Evolutionary conservation across 1,140 invertebrate genomes (phyloP).

Genomic region (Stratiolaelaps scimitus): DNA sequence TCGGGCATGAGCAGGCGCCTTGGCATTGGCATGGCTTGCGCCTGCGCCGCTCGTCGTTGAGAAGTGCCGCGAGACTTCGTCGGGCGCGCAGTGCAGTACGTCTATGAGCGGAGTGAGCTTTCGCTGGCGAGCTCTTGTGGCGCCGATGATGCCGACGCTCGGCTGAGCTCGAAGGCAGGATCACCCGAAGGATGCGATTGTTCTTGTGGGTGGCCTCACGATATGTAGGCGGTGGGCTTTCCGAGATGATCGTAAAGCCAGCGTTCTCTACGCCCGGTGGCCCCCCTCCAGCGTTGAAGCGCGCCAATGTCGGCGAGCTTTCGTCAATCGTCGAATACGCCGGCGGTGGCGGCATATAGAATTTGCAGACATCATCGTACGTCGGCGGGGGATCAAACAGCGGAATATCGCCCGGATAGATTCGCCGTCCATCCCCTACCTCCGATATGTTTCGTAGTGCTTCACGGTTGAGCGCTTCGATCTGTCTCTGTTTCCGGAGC

Average conservation of each 20-base stretch:
- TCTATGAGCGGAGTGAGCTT: constrained; percentile 8
- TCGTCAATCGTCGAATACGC: constrained; percentile 32
- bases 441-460: constrained; percentile 33
- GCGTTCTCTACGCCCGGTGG: constrained; percentile 20
- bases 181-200: constrained; percentile 5
- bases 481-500: constrained; percentile 31
- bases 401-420: constrained; percentile 27
- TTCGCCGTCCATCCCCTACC: constrained; percentile 26
- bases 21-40: constrained; percentile 31
- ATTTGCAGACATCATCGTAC: constrained; percentile 35
- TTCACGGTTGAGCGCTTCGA: constrained; percentile 31
- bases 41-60: constrained; percentile 29
- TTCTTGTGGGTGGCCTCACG: constrained; percentile 27
- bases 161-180: constrained; percentile 20
- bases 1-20: constrained; percentile 33
- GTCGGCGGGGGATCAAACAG: constrained; percentile 34
- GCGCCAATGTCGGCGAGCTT: constrained; percentile 6
- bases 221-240: constrained; percentile 31
- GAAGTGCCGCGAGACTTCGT: constrained; percentile 24
- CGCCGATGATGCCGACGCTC: constrained; percentile 13
- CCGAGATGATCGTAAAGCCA: constrained; percentile 27
- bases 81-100: constrained; percentile 3
- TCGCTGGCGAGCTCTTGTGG: constrained; percentile 16
- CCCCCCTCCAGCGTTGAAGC: neutral
- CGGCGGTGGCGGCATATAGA: constrained; percentile 34